These are phyloP conservation scores for Nixonia krombeini DNA, from an alignment of 1,140 invertebrate species.

Conservation along the genomic window DNA sequence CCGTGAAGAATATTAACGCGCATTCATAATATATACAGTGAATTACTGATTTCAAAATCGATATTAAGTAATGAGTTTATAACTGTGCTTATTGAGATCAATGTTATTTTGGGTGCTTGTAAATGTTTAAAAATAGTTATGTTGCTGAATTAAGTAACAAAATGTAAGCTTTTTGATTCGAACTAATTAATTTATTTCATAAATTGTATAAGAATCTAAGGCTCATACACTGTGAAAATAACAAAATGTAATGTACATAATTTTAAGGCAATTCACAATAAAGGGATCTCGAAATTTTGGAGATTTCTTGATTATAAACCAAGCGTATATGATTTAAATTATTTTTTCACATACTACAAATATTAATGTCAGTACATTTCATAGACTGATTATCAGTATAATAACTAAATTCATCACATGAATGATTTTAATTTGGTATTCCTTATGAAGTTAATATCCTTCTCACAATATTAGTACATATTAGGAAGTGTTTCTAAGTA, in stretches of 20 bases:
- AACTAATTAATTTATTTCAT: conserved; percentile 9
- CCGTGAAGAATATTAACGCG: too few relatives aligned
- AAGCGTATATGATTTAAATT: neutral
- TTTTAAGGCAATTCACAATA: conserved; percentile 31
- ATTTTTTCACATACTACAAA: neutral
- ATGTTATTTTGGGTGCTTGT: neutral
- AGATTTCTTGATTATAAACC: neutral
- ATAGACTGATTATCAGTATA: neutral
- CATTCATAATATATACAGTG: too few relatives aligned
- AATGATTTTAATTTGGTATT: neutral
- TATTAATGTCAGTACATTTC: too few relatives aligned
- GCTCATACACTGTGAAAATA: conserved; percentile 12
- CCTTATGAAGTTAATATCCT: neutral
- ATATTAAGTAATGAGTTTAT: neutral
- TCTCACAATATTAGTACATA: too few relatives aligned
- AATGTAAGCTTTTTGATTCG: neutral
- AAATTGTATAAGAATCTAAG: conserved; percentile 18
- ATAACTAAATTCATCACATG: neutral
- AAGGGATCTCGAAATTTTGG: conserved; percentile 19
- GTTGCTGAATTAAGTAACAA: neutral
- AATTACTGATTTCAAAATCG: neutral
- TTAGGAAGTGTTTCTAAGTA: too few relatives aligned
- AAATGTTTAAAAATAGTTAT: neutral
- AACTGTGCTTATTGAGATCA: neutral
- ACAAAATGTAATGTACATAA: conserved; percentile 54